Evolutionary conservation across 2,797 vertebrate species (phyloP), one percentile per base, ranked within the genome.

Genomic region (Hybognathus amarus): DNA sequence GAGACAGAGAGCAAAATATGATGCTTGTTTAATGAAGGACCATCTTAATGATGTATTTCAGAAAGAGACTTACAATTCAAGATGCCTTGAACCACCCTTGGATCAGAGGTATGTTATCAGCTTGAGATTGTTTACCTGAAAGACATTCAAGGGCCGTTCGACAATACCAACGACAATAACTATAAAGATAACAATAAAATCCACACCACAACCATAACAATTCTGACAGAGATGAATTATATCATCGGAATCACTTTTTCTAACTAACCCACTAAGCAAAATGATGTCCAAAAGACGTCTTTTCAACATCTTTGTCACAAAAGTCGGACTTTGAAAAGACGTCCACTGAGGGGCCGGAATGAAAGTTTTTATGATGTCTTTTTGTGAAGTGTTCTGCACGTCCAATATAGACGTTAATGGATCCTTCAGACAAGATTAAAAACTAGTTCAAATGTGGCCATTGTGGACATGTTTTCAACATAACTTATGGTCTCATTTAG

Each of bases 1-100:
- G 36, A 27, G 36, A 42, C 17, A 38, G 27, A 69, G 38, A 50
- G 64, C 13, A 36, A 66, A 52, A 67, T 79, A 22, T 8, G 10
- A 22, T 63, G 42, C 56, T 18, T 47, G 27, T 50, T 81, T 59
- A 3, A 30, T 27, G 6, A 42, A 52, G 59, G 8, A 38, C 63
- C 20, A 27, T 75, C 20, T 27, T 4, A 45, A 63, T 50, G 27
- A 17, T 75, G 47, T 70, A 40, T 40, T 74, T 87, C 79, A 99
- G 98, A 92, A 99, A 98, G 88, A 93, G 97, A 6, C 94, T 99
- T 86, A 96, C 95, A 0, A 98, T 98, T 87, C 93, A 96, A 92
- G 96, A 97, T 80, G 96, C 97, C 54, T 92, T 98, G 61, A 94
- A 93, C 83, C 98, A 99, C 83, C 96, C 96, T 0, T 99, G 98